Base-by-base conservation (phyloP, 2,888 invertebrate species). In the Neocrepidodera transversa region DNA sequence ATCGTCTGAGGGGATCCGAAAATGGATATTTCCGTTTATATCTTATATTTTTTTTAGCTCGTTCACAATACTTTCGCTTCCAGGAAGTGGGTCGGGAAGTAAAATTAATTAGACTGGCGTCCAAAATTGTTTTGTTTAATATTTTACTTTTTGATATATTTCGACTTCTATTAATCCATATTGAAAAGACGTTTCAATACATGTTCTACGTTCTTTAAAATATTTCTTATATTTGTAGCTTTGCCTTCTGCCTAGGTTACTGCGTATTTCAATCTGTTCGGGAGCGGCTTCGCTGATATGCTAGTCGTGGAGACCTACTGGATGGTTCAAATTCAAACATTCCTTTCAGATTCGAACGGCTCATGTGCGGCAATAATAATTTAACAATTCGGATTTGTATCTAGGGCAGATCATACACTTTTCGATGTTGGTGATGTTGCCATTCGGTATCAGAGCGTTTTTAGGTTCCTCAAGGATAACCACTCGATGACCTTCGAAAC, bases 401-500 rank as follows among this genome's bases (percentile, higher is more conserved):
- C 93, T 86, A 26, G 89, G 88, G 79, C 97, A 97, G 73, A 87
- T 87, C 59, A 92, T 87, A 32, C 87, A 80, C 69, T 85, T 84
- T 60, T 87, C 87, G 18, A 84, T 84, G 72, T 84, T 86, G 32
- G 84, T 81, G 35, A 68, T 65, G 32, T 63, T 66, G 4, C 66
- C 60, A 50, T 67, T 70, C 6, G 71, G 62, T 45, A 69, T 56
- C 83, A 84, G 65, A 26, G 71, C 68, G 76, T 85, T 83, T 62
- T 75, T 77, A 23, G 76, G 69, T 63, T 86, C 86, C 71, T 88
- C 77, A 71, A 91, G 83, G 63, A 89, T 85, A 70, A 92, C 86
- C 60, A 97, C 95, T 58, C 95, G 89, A 81, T 97, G 97, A 64
- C 95, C 96, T 79, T 96, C 95, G 81, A 98, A 98, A 80, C 97